A percentile compares a stretch with the other conserved stretches of the same genome.
phyloP scores from a whole-genome alignment of 2,888 invertebrate genomes.

The Cylloceria caligata region DNA sequence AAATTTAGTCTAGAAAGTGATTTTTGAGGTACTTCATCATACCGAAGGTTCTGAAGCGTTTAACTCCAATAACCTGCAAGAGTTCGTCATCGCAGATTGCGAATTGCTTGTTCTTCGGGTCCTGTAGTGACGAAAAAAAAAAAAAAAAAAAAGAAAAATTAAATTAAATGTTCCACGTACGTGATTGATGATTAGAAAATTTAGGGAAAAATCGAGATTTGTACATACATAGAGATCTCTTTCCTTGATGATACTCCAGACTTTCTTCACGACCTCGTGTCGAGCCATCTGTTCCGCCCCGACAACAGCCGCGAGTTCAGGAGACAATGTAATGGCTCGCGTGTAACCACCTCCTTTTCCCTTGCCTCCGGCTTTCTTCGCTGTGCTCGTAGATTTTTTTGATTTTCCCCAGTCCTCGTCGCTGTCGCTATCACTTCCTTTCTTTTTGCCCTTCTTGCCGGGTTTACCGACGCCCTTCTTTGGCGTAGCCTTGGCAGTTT shows the following conservation, averaged over 20 bases:
- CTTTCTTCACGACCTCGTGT: conserved; percentile 95
- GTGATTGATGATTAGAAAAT: too few relatives aligned
- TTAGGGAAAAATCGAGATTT: neutral
- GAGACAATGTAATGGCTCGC: conserved; percentile 92
- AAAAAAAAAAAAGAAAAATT: conserved; percentile 13
- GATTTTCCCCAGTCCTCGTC: conserved; percentile 90
- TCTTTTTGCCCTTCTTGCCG: conserved; percentile 86
- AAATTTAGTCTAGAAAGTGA: conserved; percentile 90
- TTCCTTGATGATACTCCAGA: conserved; percentile 96
- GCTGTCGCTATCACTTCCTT: conserved; percentile 89
- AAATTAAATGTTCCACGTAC: neutral
- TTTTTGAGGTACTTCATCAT: conserved; percentile 98
- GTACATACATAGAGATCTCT: conserved; percentile 90
- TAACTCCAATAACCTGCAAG: conserved; percentile 94
- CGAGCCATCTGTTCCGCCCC: conserved; percentile 94
- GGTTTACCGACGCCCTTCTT: conserved; percentile 85
- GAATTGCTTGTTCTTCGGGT: conserved; percentile 97
- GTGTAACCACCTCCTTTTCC: conserved; percentile 91
- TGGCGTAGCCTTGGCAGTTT: conserved; percentile 85
- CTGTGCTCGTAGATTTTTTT: conserved; percentile 84
- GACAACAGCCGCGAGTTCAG: conserved; percentile 93
- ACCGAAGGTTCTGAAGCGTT: conserved; percentile 97
- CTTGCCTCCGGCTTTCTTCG: conserved; percentile 85
- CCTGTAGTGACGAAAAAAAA: conserved; percentile 85
- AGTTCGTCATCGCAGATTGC: conserved; percentile 97